Evolutionary conservation across 2,113 vertebrate species (phyloP).

Genomic region (Anolis sagrei): DNA sequence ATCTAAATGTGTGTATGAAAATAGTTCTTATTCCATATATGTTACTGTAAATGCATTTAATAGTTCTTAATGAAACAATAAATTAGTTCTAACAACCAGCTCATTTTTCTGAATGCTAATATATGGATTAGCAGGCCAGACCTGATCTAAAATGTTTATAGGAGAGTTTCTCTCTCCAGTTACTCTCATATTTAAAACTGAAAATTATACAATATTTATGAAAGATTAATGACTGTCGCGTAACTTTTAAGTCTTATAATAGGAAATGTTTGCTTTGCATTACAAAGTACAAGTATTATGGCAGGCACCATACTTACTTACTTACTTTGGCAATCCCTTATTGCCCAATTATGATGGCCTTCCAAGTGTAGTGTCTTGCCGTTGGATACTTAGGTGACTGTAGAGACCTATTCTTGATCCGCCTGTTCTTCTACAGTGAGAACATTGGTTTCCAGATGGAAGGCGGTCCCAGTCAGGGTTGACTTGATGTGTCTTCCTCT

Average conservation of each 20-base stretch:
- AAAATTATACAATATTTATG: not conserved
- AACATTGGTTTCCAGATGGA: no score
- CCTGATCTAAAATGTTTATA: not conserved
- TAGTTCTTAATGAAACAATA: slow-evolving; percentile 30
- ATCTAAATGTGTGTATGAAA: not conserved
- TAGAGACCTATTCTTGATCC: no score
- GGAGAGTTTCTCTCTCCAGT: slow-evolving; percentile 6
- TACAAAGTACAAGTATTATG: not conserved
- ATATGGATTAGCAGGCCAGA: slow-evolving; percentile 5
- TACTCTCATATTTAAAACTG: not conserved
- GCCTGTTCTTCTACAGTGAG: no score
- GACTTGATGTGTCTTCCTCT: no score
- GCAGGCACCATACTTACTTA: no score
- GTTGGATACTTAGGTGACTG: no score
- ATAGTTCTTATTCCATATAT: not conserved
- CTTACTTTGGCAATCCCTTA: no score
- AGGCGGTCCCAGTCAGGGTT: no score
- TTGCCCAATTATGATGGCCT: no score
- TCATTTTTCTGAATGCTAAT: slow-evolving; percentile 13
- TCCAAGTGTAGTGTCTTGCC: no score
- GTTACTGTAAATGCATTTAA: not conserved
- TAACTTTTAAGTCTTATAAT: not conserved
- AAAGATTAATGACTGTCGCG: not conserved
- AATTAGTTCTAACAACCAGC: not conserved
- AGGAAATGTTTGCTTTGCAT: not conserved